Conservation (phyloP, 1,140 invertebrate genomes). For the Drosophila biarmipes region DNA sequence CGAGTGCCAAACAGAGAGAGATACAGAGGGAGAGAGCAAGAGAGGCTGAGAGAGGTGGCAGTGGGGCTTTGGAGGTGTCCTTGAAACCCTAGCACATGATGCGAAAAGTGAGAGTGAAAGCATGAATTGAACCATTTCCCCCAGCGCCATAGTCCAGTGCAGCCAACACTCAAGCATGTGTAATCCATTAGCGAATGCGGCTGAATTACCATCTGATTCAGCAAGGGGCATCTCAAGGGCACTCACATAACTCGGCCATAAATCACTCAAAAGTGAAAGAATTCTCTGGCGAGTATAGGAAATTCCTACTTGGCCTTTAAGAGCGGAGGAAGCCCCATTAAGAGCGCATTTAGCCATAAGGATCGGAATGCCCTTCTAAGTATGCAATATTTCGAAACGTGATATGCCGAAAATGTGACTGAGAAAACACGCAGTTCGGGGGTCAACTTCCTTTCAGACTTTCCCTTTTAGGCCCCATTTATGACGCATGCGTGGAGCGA, state of each 20-base stretch:
- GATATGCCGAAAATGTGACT: slow-evolving; percentile 8
- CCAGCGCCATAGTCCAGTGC: slow-evolving; percentile 11
- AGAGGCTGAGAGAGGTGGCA: slow-evolving; percentile 16
- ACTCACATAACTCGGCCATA: slow-evolving; percentile 8
- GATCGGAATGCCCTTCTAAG: slow-evolving; percentile 15
- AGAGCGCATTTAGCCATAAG: slow-evolving; percentile 4
- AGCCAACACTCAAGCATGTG: slow-evolving; percentile 6
- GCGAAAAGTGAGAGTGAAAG: slow-evolving; percentile 26
- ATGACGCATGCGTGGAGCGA: slow-evolving; percentile 63
- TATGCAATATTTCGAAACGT: slow-evolving; percentile 37
- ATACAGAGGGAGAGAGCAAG: slow-evolving; percentile 8
- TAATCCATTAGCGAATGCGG: slow-evolving; percentile 26
- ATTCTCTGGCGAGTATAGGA: not conserved
- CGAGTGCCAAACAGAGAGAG: slow-evolving; percentile 45
- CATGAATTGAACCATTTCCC: slow-evolving; percentile 26
- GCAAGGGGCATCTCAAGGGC: slow-evolving; percentile 33
- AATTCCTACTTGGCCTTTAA: not conserved
- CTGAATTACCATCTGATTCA: slow-evolving; percentile 11
- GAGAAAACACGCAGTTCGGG: not conserved
- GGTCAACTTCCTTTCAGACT: slow-evolving; percentile 27
- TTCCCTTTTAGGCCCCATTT: not conserved
- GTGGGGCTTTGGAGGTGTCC: slow-evolving; percentile 14
- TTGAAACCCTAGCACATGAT: slow-evolving; percentile 22
- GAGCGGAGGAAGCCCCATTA: slow-evolving; percentile 2
- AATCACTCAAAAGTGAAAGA: slow-evolving; percentile 11